These are phyloP conservation scores for Halcyon chelicuti DNA, from an alignment of 2,797 vertebrate genomes.

Conservation along the genomic window DNA sequence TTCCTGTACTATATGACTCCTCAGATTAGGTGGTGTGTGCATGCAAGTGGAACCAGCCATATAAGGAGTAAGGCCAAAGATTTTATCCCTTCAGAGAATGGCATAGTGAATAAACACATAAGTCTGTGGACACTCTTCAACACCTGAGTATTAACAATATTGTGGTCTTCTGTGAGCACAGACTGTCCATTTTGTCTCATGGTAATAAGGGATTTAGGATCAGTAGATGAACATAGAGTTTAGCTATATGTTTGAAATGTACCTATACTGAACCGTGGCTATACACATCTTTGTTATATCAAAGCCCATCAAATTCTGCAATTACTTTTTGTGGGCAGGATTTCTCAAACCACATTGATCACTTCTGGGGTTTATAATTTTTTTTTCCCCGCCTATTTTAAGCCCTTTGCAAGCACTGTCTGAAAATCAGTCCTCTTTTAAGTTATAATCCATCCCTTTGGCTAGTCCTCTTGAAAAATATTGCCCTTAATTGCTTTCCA, in stretches of 20 bases:
- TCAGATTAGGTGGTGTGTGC: neutral
- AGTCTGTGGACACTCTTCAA: neutral
- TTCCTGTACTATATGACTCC: neutral
- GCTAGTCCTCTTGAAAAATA: neutral
- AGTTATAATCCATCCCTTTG: neutral
- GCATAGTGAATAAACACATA: neutral
- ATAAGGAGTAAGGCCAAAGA: neutral
- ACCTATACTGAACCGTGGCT: neutral
- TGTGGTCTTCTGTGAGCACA: neutral
- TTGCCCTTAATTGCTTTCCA: slow-evolving; percentile 38
- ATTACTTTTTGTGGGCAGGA: neutral
- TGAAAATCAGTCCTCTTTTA: neutral
- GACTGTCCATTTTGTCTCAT: neutral
- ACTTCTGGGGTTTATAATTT: neutral
- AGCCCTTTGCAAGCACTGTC: neutral
- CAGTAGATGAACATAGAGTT: neutral
- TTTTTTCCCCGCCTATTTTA: neutral
- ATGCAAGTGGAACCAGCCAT: neutral
- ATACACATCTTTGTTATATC: neutral
- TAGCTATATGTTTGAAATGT: neutral
- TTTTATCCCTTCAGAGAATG: neutral
- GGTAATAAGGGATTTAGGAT: neutral
- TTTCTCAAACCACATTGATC: neutral
- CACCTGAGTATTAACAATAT: neutral
- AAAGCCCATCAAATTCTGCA: neutral